phyloP scores from a whole-genome alignment of 2,888 invertebrate species.

The Hedya salicella region DNA sequence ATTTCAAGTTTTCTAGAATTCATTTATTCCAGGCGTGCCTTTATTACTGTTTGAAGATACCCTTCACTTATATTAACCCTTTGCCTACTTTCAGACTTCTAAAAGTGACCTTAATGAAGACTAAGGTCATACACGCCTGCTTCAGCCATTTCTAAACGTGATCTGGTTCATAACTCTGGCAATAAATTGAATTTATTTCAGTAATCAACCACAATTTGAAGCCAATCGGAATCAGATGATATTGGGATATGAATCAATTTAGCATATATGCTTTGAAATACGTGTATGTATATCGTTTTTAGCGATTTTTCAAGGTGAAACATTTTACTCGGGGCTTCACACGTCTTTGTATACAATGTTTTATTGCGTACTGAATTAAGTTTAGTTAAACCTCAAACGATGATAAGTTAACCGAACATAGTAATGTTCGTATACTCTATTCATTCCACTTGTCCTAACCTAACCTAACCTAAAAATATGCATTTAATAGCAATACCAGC shows the following conservation, averaged over 20 bases:
- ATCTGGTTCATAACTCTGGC: conserved; percentile 10
- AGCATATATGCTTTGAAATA: not conserved
- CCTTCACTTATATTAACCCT: conserved; percentile 1
- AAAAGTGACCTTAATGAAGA: conserved; percentile 18
- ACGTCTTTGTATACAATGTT: no score
- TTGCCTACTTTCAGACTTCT: conserved; percentile 1
- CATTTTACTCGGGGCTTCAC: no score
- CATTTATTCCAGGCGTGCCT: not conserved
- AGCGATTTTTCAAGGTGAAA: no score
- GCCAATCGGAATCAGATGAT: conserved; percentile 1
- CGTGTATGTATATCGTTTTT: no score
- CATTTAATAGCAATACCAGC: no score
- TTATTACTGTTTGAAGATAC: not conserved
- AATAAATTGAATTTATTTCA: conserved; percentile 25
- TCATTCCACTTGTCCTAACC: no score
- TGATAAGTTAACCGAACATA: no score
- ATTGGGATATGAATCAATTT: conserved; percentile 16
- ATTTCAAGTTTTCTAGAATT: no score
- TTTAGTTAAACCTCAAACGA: no score
- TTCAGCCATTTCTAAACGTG: not conserved
- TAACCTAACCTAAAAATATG: no score
- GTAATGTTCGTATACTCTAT: no score
- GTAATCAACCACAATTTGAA: conserved; percentile 23
- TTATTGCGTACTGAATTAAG: no score
- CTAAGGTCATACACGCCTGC: not conserved